Base-by-base conservation (phyloP, 2,888 invertebrate genomes). In the Drosophila kuntzei region DNA sequence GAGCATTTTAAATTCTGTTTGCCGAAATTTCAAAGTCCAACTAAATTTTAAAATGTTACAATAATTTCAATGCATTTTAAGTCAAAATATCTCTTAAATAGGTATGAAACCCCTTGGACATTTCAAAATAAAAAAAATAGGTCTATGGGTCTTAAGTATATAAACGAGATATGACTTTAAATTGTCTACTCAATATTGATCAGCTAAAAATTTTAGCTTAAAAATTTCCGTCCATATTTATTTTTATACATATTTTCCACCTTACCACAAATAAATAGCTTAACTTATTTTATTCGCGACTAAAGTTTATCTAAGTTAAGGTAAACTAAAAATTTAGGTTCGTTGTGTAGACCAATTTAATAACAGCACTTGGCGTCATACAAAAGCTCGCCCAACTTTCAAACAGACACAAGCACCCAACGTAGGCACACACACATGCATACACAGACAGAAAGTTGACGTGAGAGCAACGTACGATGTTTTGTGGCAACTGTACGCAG, bases 401-500 rank as follows among this genome's bases (percentile, higher is more conserved):
- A 44, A 51, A 47, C 47, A 47, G 16, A 14, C 14, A 44, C 32
- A 58, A n/a, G 14, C 62, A 29, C 22, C 27, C 36, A 64, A 3
- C 14, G 18, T 18, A n/a, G 9, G 39, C 47, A 29, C 18, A 36
- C 36, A 32, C 41, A 22, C n/a, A 37, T 39, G 46, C 27, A 27
- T 22, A 34, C 12, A 18, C 25, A 34, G 11, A 47, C 22, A 27
- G n/a, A 47, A 11, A 27, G 41, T 34, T 60, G 25, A 39, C 41
- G 32, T 32, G 51, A 27, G 16, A 54, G 51, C 54, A 34, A 43
- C 47, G 20, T 46, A 44, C n/a, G 36, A 76, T 16, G 59, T 57
- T 75, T 75, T 75, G 76, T 7, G 34, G n/a, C 53, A 71, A 58
- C 75, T 75, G 75, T 75, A 75, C 74, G 47, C n/a, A 16, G 16